Base-by-base conservation (phyloP, 2,888 invertebrate species). In the Pelosia muscerda region DNA sequence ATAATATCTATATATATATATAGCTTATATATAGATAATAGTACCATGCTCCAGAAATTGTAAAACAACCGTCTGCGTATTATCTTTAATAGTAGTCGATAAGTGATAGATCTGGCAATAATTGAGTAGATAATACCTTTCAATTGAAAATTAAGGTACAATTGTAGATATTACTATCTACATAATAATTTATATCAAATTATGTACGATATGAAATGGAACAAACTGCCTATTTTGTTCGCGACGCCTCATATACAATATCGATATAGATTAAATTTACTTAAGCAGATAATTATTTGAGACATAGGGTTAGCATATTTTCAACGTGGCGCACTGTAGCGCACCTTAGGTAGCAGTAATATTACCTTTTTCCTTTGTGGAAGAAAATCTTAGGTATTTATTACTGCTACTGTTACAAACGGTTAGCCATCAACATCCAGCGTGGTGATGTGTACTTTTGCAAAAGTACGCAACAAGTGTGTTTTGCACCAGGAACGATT, bases 71-170 rank as follows among this genome's bases (percentile, higher is more conserved):
- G 55, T 61, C 49, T 25, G 19, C n/a, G 25, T 49, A 49, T 25
- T 49, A 61, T 61, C 28, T 49, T n/a, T 26, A 26, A 26, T 23
- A n/a, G 42, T 49, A 53, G 13, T 28, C 22, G 61, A 62, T 53
- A 53, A 49, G 19, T 61, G 26, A 26, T 8, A 28, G 22, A 59
- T 38, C 23, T 38, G 38, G 25, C 26, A 22, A 31, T 55, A 55
- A 55, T 28, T 62, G 26, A 49, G 25, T 23, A 13, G 13, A 55
- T 55, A 25, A 55, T 55, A 23, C 25, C 6, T 13, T 54, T 54
- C 54, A 26, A 55, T 55, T 26, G 15, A 55, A 55, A 55, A 55
- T 25, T 26, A 15, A 13, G 19, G 13, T 55, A n/a, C 19, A 58
- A 58, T 31, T 28, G 31, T 31, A n/a, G 58, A 26, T 26, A 31